Evolutionary conservation across 2,113 vertebrate genomes (phyloP).

Genomic region (Cygnus buccinator): DNA sequence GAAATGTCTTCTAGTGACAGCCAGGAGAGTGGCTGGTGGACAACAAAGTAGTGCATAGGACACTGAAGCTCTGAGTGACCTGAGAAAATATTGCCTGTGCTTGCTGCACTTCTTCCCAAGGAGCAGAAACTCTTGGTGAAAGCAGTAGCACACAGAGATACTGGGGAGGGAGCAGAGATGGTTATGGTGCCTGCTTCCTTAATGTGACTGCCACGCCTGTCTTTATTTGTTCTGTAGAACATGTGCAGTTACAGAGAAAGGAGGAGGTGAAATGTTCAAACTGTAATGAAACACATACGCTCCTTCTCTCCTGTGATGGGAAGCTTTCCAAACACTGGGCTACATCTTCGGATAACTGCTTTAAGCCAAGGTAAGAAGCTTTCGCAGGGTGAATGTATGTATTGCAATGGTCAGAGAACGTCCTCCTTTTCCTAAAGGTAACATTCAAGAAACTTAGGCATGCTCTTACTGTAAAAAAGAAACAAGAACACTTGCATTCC

Average conservation of each 20-base stretch:
- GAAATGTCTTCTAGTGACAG: neutral
- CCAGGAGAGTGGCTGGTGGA: neutral
- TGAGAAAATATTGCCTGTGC: neutral
- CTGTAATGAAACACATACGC: neutral
- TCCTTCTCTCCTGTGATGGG: neutral
- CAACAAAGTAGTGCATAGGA: neutral
- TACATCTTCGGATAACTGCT: neutral
- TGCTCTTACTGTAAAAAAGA: neutral
- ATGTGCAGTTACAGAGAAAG: fast-evolving
- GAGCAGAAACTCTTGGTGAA: neutral
- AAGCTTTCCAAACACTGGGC: neutral
- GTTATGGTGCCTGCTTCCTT: neutral
- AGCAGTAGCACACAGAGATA: neutral
- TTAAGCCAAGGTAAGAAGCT: neutral
- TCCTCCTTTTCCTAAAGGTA: neutral
- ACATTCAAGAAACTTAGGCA: neutral
- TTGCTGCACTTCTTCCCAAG: neutral
- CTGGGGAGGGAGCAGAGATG: neutral
- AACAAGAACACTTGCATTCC: neutral
- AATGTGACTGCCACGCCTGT: fast-evolving
- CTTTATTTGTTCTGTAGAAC: neutral
- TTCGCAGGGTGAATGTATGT: neutral
- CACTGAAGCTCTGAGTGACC: neutral
- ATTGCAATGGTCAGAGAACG: neutral
- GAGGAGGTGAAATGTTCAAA: neutral